These are phyloP conservation scores for Oxystoma pomonae DNA, from an alignment of 2,888 invertebrate genomes.

Conservation along the genomic window DNA sequence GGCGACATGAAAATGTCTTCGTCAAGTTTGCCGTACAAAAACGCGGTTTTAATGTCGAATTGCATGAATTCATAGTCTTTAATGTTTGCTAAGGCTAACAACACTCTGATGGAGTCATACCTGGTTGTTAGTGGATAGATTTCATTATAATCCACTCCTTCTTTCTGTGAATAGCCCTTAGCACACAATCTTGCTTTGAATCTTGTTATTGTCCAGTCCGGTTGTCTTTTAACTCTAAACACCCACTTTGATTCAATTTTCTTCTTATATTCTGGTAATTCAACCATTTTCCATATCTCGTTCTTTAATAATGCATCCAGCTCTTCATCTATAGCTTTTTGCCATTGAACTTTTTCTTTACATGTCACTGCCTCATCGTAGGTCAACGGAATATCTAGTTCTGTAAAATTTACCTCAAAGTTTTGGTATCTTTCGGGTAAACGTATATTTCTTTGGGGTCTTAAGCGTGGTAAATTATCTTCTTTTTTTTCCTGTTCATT, in stretches of 20 bases:
- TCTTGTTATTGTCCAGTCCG: no score
- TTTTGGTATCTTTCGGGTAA: neutral
- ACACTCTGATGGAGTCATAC: no score
- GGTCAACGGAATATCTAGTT: neutral
- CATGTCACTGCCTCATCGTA: slow-evolving; percentile 6
- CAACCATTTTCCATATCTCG: slow-evolving; percentile 10
- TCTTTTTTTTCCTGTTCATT: neutral
- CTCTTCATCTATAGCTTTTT: slow-evolving; percentile 25
- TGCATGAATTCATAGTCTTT: no score
- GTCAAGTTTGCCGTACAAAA: no score
- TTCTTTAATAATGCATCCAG: no score
- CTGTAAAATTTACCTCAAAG: slow-evolving; percentile 6
- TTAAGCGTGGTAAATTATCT: neutral
- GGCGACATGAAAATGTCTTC: no score
- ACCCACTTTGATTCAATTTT: neutral
- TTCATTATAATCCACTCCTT: no score
- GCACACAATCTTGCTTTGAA: no score
- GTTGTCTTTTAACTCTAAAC: no score
- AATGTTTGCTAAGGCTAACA: no score
- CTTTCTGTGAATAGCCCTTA: neutral
- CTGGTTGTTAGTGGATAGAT: no score
- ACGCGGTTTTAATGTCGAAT: no score
- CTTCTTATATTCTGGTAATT: slow-evolving; percentile 10
- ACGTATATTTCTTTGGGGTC: neutral
- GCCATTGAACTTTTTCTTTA: slow-evolving; percentile 18